phyloP scores from a whole-genome alignment of 2,888 invertebrate genomes.

The Gisinianus flammeolus region DNA sequence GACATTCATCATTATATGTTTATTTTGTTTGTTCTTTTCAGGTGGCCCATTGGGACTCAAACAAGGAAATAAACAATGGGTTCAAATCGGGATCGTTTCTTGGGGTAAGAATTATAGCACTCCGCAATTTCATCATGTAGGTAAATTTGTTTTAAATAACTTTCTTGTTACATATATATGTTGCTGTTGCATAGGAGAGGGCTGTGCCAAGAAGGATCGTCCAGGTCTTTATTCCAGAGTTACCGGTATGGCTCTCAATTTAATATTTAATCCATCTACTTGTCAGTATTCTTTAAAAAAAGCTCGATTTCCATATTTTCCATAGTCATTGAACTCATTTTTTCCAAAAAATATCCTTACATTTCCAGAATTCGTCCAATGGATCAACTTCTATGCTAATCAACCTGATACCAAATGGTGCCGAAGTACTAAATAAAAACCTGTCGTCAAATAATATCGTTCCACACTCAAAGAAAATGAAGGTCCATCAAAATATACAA shows the following conservation, averaged over 20 bases:
- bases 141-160: background rate
- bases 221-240: conserved; percentile 10
- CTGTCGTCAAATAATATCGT: no score
- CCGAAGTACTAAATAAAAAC: background rate
- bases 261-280: no score
- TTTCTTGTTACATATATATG: background rate
- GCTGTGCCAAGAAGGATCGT: background rate
- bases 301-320: no score
- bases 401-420: background rate
- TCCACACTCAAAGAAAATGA: no score
- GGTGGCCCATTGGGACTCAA: conserved; percentile 11
- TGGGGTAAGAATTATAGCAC: conserved; percentile 11
- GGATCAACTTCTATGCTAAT: background rate
- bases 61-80: background rate
- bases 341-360: background rate
- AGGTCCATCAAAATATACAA: no score
- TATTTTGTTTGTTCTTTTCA: background rate
- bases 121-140: background rate
- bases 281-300: background rate
- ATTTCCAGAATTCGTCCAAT: background rate
- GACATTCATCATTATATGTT: background rate
- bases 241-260: background rate
- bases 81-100: conserved; percentile 12
- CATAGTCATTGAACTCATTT: no score
- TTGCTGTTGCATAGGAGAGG: no score